These are phyloP conservation scores for Marmota flaviventris DNA, from an alignment of 2,113 vertebrate genomes.

Conservation along the genomic window DNA sequence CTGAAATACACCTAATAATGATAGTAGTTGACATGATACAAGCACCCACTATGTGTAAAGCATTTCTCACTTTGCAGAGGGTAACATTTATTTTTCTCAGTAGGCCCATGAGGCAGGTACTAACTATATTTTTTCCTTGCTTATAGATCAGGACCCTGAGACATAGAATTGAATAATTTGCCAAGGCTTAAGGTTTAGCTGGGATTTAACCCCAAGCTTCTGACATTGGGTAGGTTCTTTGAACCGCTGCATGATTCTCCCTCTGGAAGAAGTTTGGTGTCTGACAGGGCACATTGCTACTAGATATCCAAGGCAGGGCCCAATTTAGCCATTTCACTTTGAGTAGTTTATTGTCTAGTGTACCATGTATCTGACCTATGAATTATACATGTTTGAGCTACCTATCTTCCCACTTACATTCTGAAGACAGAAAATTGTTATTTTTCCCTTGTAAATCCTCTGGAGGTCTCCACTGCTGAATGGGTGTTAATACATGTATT, in stretches of 20 bases:
- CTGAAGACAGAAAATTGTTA: background rate
- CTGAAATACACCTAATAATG: background rate
- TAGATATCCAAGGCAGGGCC: background rate
- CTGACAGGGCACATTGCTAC: background rate
- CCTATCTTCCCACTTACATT: background rate
- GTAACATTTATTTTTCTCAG: background rate
- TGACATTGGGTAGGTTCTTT: background rate
- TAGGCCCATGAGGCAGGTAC: background rate
- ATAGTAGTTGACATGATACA: background rate
- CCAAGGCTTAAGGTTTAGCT: background rate
- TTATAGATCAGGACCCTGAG: background rate
- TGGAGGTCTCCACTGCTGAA: background rate
- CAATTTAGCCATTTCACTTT: background rate
- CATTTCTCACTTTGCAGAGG: background rate
- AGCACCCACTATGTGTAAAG: background rate
- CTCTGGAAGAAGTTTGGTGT: background rate
- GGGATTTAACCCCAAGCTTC: background rate
- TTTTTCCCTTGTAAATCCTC: background rate
- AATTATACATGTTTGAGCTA: background rate
- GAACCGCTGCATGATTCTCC: too few species aligned
- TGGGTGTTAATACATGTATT: background rate
- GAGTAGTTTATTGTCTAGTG: background rate
- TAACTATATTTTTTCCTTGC: background rate
- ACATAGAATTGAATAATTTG: background rate
- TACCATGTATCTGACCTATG: background rate